Conservation (phyloP, 2,797 vertebrate species). For the Gymnothorax javanicus region DNA sequence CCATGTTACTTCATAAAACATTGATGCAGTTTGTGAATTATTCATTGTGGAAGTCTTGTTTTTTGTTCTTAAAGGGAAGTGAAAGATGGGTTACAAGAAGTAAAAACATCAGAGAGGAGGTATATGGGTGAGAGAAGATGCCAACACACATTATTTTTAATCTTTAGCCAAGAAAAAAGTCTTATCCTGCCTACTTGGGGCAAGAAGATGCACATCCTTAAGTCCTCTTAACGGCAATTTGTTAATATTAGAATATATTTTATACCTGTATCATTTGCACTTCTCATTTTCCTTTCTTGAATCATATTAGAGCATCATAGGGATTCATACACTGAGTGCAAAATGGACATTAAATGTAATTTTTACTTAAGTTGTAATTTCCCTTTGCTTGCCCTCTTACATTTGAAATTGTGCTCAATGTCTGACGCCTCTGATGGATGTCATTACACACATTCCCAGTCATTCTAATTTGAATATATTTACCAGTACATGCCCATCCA, state of each 20-base stretch:
- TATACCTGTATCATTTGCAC: not conserved
- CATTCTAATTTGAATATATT: constrained; percentile 35
- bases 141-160: constrained; percentile 55
- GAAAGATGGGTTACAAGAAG: constrained; percentile 51
- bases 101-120: constrained; percentile 32
- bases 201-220: not conserved
- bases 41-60: constrained; percentile 57
- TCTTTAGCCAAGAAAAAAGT: constrained; percentile 47
- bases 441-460: constrained; percentile 28
- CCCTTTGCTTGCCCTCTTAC: not conserved
- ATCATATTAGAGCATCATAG: not conserved
- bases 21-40: constrained; percentile 69
- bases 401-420: constrained; percentile 16
- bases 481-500: constrained; percentile 31
- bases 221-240: not conserved
- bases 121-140: constrained; percentile 43
- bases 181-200: not conserved
- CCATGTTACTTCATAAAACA: constrained; percentile 82
- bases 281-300: not conserved
- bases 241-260: not conserved
- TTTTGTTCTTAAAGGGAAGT: constrained; percentile 60
- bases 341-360: not conserved
- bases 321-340: not conserved
- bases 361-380: not conserved
- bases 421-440: constrained; percentile 9